A percentile compares a stretch with the other conserved stretches of the same genome.
phyloP scores from a whole-genome alignment of 2,797 vertebrate genomes.

The Dromococcyx pavoninus region DNA sequence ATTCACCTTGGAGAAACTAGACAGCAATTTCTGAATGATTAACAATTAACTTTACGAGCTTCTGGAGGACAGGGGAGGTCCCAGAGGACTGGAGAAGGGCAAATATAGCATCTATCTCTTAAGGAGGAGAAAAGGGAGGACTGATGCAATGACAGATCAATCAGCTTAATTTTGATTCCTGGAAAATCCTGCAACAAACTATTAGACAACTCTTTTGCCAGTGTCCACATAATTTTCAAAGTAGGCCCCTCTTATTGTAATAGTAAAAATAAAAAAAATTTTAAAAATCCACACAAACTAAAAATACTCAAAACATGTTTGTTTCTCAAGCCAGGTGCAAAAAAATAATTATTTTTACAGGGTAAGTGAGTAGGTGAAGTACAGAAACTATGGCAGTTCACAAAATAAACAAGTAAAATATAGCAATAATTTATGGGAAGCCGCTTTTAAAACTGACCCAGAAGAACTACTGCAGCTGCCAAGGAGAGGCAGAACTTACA shows the following conservation, averaged over 20 bases:
- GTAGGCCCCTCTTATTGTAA: not conserved
- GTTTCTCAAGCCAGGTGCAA: not conserved
- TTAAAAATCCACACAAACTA: not conserved
- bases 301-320: not conserved
- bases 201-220: not conserved
- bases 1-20: not conserved
- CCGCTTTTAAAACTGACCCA: not conserved
- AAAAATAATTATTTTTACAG: not conserved
- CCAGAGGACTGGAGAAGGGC: not conserved
- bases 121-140: not conserved
- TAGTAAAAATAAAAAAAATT: not conserved
- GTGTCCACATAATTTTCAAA: not conserved
- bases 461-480: not conserved
- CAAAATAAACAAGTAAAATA: not conserved
- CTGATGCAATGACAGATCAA: not conserved
- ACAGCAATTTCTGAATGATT: not conserved
- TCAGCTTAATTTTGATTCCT: not conserved
- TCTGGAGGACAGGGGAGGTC: not conserved
- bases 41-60: slow-evolving; percentile 18
- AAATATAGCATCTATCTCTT: not conserved
- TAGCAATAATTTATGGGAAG: not conserved
- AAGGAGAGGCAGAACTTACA: not conserved
- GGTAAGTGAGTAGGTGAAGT: not conserved
- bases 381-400: not conserved
- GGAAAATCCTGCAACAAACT: not conserved